Conservation (phyloP, 2,888 invertebrate genomes). For the Boloria euphrosyne region DNA sequence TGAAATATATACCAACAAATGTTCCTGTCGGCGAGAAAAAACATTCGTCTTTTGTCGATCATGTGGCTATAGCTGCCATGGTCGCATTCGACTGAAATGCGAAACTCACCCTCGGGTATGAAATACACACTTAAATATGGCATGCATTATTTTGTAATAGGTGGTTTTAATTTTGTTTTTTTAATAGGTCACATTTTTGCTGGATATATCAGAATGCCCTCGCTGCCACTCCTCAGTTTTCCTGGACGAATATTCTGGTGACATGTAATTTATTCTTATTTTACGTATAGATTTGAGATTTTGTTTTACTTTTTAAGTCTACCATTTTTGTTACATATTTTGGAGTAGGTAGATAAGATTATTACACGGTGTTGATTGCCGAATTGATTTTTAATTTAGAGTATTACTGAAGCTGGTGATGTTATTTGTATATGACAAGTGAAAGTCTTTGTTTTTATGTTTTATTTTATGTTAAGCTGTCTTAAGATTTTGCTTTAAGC, state of each 20-base stretch:
- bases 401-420: too few relatives aligned
- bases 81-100: slow-evolving; percentile 71
- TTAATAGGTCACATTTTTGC: slow-evolving; percentile 74
- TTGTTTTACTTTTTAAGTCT: slow-evolving; percentile 1
- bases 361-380: too few relatives aligned
- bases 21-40: slow-evolving; percentile 68
- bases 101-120: slow-evolving; percentile 71
- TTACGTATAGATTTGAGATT: not conserved
- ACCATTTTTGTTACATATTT: slow-evolving; percentile 15
- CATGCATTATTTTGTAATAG: not conserved
- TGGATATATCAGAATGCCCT: slow-evolving; percentile 77
- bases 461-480: too few relatives aligned
- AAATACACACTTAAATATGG: slow-evolving; percentile 15
- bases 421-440: too few relatives aligned
- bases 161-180: slow-evolving; percentile 27
- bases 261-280: slow-evolving; percentile 28
- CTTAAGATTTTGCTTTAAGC: too few relatives aligned
- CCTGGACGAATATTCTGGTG: slow-evolving; percentile 63
- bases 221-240: slow-evolving; percentile 69
- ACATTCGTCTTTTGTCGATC: slow-evolving; percentile 72
- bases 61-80: slow-evolving; percentile 73
- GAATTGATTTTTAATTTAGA: too few relatives aligned
- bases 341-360: too few relatives aligned
- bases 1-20: slow-evolving; percentile 56
- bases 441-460: too few relatives aligned